These are phyloP conservation scores for Palaemon carinicauda DNA, from an alignment of 1,140 invertebrate genomes.

Conservation along the genomic window DNA sequence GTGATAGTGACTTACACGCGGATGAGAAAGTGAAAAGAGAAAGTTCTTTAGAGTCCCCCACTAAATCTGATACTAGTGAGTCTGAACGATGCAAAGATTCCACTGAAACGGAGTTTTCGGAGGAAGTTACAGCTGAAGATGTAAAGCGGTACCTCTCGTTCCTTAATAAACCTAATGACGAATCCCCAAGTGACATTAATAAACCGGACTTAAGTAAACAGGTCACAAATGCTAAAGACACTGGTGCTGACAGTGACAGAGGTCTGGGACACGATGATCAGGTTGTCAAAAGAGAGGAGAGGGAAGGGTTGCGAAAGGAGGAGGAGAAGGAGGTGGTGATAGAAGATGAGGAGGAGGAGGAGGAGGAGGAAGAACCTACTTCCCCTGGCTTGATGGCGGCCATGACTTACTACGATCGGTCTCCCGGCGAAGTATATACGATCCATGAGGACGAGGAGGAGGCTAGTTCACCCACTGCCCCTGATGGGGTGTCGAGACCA, in stretches of 20 bases:
- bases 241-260: neutral
- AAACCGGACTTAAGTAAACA: neutral
- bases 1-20: conserved; percentile 15
- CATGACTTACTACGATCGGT: conserved; percentile 66
- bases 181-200: neutral
- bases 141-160: conserved; percentile 47
- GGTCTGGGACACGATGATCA: neutral
- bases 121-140: conserved; percentile 46
- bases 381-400: conserved; percentile 49
- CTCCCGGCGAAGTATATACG: conserved; percentile 69
- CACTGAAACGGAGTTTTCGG: conserved; percentile 14
- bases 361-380: conserved; percentile 58
- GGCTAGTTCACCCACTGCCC: conserved; percentile 67
- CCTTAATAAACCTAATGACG: conserved; percentile 30
- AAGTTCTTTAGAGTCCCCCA: neutral
- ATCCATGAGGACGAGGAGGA: conserved; percentile 70
- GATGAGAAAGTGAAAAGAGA: neutral
- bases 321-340: conserved; percentile 41
- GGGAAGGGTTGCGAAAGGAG: neutral
- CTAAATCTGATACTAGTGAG: neutral
- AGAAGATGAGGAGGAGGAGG: conserved; percentile 51
- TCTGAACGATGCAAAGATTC: conserved; percentile 9
- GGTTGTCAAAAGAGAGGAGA: neutral
- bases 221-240: conserved; percentile 12
- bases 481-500: conserved; percentile 66